Base-by-base conservation (phyloP, 2,888 invertebrate genomes). In the Molanna angustata region DNA sequence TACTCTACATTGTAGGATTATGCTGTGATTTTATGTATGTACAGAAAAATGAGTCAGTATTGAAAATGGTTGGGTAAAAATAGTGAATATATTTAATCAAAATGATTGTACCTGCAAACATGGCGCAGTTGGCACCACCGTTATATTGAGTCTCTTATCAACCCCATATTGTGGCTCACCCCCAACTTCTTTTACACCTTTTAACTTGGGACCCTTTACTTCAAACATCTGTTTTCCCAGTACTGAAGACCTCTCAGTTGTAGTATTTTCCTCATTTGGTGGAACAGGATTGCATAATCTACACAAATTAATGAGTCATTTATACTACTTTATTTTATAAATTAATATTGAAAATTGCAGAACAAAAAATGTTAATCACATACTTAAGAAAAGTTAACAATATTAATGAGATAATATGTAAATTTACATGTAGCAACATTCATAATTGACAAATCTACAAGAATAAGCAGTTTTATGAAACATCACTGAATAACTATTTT, bases 51-150 rank as follows among this genome's bases (percentile, higher is more conserved):
- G n/a, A n/a, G n/a, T n/a, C n/a, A n/a, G n/a, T n/a, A n/a, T n/a
- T n/a, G n/a, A n/a, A n/a, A n/a, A n/a, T n/a, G n/a, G n/a, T n/a
- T n/a, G n/a, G n/a, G n/a, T n/a, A n/a, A n/a, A n/a, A n/a, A n/a
- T n/a, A n/a, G n/a, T n/a, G n/a, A n/a, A n/a, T n/a, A n/a, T n/a
- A n/a, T n/a, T n/a, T n/a, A n/a, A n/a, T 27, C 6, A 27, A 27
- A 7, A 35, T 17, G 20, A 27, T 41, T 37, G 56, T 70, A 88
- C 90, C 80, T 90, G 86, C 64, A 95, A 74, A 64, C 88, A 86
- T 0, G 95, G 93, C 57, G 92, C 86, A 60, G 85, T 82, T 11
- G 89, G 85, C 40, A 88, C 82, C 45, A 95, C 80, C 58, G 80
- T 81, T 50, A 94, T 83, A 60, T 85, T 80, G 47, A 95, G 75